phyloP scores from a whole-genome alignment of 2,797 vertebrate genomes.

The Thamnophis elegans region DNA sequence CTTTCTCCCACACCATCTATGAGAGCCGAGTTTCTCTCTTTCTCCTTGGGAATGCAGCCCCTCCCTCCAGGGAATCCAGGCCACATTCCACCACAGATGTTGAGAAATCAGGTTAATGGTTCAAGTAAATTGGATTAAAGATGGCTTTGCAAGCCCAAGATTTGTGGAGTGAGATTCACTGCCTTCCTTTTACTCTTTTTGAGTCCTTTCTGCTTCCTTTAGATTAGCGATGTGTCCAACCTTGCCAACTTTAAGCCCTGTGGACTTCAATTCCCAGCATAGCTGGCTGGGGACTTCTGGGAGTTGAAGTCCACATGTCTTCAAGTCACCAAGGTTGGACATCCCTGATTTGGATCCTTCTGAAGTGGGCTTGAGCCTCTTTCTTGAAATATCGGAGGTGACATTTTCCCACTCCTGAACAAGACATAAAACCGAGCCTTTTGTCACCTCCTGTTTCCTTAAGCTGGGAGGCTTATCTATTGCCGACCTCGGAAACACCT shows the following conservation, averaged over 20 bases:
- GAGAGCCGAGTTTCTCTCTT: too few relatives aligned
- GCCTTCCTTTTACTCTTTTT: not conserved
- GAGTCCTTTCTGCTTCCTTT: not conserved
- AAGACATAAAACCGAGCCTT: not conserved
- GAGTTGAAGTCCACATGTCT: too few relatives aligned
- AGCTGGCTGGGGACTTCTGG: too few relatives aligned
- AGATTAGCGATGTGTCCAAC: not conserved
- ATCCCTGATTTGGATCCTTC: not conserved
- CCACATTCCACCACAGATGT: too few relatives aligned
- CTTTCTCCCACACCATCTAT: too few relatives aligned
- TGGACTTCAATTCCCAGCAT: too few relatives aligned
- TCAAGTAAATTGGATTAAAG: too few relatives aligned
- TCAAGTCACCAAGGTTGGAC: too few relatives aligned
- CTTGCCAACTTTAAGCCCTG: too few relatives aligned
- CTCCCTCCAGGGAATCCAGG: too few relatives aligned
- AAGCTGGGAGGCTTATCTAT: not conserved
- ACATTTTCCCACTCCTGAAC: not conserved
- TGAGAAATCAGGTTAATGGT: not conserved
- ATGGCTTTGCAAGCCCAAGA: not conserved
- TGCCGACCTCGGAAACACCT: not conserved
- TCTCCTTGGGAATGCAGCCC: too few relatives aligned
- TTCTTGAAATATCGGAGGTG: not conserved
- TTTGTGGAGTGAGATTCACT: too few relatives aligned
- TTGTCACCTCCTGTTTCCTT: not conserved
- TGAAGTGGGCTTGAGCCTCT: not conserved